Evolutionary conservation across 2,888 invertebrate species (phyloP), one percentile per base, ranked within the genome.

Genomic region (Phyto melanocephala): DNA sequence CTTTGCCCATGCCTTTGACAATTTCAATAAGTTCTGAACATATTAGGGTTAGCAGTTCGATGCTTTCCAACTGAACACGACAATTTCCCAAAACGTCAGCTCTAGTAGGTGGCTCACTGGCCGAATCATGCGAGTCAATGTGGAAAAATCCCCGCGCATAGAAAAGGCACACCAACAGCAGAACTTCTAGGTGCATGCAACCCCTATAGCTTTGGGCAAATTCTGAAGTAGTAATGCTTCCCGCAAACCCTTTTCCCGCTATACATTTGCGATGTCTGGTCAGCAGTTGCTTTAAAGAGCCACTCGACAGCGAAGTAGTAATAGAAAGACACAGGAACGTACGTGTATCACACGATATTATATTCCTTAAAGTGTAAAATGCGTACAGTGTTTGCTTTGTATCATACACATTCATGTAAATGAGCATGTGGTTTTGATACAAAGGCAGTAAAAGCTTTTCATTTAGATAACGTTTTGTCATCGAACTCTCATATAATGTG

Each of bases 391-490:
- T 94, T 86, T 95, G 93, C 76, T 94, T 93, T 0, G 95, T 94
- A 89, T 97, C 96, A 87, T 95, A 96, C 17, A 95, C 94, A 83
- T 95, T 95, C 85, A 94, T 94, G 88, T 97, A 97, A 2, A 97
- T 92, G 50, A 97, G 92, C 91, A 97, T 93, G 88, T 97, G 97
- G 22, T 96, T 95, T 89, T 97, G 97, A 77, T 96, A 93, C 42
- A 96, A 92, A 60, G 90, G 88, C 2, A 88, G 85, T 3, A 28
- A 28, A 28, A 86, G 81, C 37, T 85, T 84, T 56, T 84, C 84
- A 10, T 50, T 52, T 56, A 72, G 74, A 2, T 72, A 50, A 60
- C 79, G 87, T 35, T 63, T 76, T 74, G 70, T 82, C 22, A 67
- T 79, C 42, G 80, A 81, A 54, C 83, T 79, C 11, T 82, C 79